Evolutionary conservation across 2,797 vertebrate species (phyloP).

Genomic region (Sternarchorhynchus goeldii): DNA sequence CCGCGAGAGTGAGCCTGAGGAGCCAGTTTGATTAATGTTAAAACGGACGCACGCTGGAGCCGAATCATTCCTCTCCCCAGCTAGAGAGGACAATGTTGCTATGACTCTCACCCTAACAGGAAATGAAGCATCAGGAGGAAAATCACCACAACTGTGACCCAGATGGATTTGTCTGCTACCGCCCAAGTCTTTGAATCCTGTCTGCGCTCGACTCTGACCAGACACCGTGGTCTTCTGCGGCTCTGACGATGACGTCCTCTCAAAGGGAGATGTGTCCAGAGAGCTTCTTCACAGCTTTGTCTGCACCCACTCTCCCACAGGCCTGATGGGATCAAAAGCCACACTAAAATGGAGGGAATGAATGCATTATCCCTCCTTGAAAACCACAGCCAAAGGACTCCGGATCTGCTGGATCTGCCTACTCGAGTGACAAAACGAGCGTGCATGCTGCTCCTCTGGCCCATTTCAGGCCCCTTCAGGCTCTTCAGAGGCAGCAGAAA

Average conservation of each 20-base stretch:
- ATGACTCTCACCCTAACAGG: not conserved
- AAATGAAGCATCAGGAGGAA: conserved; percentile 13
- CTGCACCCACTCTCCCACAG: too few species aligned
- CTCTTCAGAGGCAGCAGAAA: not conserved
- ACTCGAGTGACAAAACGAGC: conserved; percentile 12
- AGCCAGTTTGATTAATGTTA: conserved; percentile 45
- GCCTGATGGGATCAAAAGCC: conserved; percentile 16
- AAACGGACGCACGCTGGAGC: conserved; percentile 27
- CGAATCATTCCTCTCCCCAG: not conserved
- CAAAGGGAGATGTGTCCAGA: conserved; percentile 16
- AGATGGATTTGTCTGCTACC: conserved; percentile 25
- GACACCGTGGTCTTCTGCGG: not conserved
- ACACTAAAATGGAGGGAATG: not conserved
- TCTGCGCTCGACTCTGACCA: conserved; percentile 25
- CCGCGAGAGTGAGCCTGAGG: conserved; percentile 22
- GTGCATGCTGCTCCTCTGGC: not conserved
- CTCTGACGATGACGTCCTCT: not conserved
- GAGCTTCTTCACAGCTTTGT: not conserved
- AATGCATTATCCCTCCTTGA: conserved; percentile 37
- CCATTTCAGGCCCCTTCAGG: conserved; percentile 17
- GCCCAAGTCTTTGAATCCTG: conserved; percentile 9
- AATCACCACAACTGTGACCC: not conserved
- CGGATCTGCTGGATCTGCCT: conserved; percentile 19
- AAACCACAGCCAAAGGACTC: conserved; percentile 12
- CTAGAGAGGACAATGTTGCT: conserved; percentile 11